phyloP scores from a whole-genome alignment of 2,888 invertebrate genomes.

The Dioctria rufipes region DNA sequence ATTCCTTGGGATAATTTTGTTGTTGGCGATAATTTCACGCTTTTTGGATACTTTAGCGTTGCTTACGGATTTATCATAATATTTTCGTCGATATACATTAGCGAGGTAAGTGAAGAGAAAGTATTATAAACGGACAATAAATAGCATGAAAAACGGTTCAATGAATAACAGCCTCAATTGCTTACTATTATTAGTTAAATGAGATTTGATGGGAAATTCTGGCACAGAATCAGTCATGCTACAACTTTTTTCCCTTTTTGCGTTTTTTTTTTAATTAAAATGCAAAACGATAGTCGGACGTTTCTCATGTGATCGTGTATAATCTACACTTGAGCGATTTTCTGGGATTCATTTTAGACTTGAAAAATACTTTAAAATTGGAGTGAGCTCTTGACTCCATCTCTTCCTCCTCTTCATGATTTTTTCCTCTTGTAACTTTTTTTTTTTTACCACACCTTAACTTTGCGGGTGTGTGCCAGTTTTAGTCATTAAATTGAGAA shows the following conservation, averaged over 20 bases:
- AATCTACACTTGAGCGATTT: constrained; percentile 43
- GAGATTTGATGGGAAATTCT: constrained; percentile 20
- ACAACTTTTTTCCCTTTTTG: not conserved
- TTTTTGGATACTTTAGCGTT: constrained; percentile 24
- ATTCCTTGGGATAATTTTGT: not conserved
- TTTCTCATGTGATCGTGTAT: not conserved
- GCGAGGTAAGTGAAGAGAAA: constrained; percentile 42
- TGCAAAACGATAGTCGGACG: not conserved
- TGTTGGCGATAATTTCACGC: constrained; percentile 27
- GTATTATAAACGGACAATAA: not conserved
- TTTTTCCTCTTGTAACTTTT: not conserved
- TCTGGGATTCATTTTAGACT: constrained; percentile 38
- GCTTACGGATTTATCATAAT: not conserved
- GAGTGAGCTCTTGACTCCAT: not conserved
- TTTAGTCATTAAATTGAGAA: constrained; percentile 32
- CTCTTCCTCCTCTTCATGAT: constrained; percentile 8
- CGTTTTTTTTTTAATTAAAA: too few relatives aligned
- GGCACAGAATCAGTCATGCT: constrained; percentile 48
- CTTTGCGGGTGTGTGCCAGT: constrained; percentile 35
- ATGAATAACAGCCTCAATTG: not conserved
- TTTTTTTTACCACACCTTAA: constrained; percentile 9
- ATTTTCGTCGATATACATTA: constrained; percentile 16
- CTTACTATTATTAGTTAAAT: not conserved
- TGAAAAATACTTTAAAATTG: constrained; percentile 10
- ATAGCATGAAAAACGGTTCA: not conserved